Evolutionary conservation across 2,888 invertebrate species (phyloP).

Genomic region (Tromatobia lineatoria): DNA sequence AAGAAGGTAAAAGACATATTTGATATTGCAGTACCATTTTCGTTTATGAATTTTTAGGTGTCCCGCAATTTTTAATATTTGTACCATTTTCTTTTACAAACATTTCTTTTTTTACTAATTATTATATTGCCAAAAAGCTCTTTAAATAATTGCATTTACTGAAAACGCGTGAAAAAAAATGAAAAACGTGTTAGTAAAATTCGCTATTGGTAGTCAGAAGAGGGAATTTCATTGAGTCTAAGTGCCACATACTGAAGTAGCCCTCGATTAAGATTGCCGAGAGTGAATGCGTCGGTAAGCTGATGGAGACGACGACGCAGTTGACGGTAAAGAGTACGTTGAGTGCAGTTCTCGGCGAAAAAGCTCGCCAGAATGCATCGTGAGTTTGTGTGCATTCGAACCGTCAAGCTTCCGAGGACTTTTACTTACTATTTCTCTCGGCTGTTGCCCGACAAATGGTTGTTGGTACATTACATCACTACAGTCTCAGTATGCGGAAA

Average conservation of each 20-base stretch:
- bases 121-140: neutral
- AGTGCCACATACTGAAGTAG: conserved; percentile 67
- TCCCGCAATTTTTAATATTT: too few relatives aligned
- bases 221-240: conserved; percentile 63
- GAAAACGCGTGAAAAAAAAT: conserved; percentile 9
- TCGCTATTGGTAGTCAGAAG: conserved; percentile 35
- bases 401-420: conserved; percentile 43
- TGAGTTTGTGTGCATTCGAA: conserved; percentile 11
- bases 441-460: conserved; percentile 22
- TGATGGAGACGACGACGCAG: conserved; percentile 27
- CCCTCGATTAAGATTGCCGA: conserved; percentile 54
- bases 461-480: conserved; percentile 10
- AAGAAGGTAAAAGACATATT: too few relatives aligned
- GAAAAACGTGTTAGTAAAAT: conserved; percentile 20
- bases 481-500: neutral
- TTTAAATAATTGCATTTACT: neutral
- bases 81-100: too few relatives aligned
- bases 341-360: conserved; percentile 35
- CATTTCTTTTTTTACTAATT: neutral
- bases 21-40: too few relatives aligned
- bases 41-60: too few relatives aligned
- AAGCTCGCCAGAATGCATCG: conserved; percentile 17
- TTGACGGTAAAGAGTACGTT: conserved; percentile 27
- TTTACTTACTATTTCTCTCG: conserved; percentile 19
- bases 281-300: conserved; percentile 34